Base-by-base conservation (phyloP, 2,113 vertebrate species). In the Diadophis punctatus region DNA sequence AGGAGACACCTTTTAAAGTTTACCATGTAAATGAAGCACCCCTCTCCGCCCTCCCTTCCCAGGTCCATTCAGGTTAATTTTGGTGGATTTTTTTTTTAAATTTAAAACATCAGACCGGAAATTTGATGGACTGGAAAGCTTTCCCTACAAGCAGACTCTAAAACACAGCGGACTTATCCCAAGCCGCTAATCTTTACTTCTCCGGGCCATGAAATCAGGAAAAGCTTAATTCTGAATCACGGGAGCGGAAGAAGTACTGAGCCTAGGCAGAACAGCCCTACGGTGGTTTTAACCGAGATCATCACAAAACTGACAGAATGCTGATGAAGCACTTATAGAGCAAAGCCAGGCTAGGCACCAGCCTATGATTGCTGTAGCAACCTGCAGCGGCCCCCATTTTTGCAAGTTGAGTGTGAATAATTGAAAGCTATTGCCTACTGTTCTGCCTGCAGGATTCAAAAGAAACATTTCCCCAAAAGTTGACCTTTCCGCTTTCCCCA, bases 401-500 rank as follows among this genome's bases (percentile, higher is more conserved):
- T 93, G 88, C 92, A 87, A 53, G 92, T 87, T 87, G 56, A 93
- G 88, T 87, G 92, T 93, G 90, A 90, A 93, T 93, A 90, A 90
- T 90, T 93, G 92, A 93, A 93, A 93, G 90, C 48, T 86, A 86
- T 86, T 93, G 88, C 88, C 92, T 90, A 86, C 92, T 86, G 88
- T 90, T 92, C 92, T 87, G 92, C 30, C 80, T 87, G 52, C 51
- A 34, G 91, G 39, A 89, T 68, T 89, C 49, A 74, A 89, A 92
- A 92, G 92, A 90, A 93, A 86, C 84, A 68, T 53, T 60, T 87
- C 48, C 46, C 84, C 84, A 39, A 30, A 60, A 46, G 23, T 51
- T 86, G 89, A 90, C 84, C 80, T 90, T 93, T 93, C 92, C 27
- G 25, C 56, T 2, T 85, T 84, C 52, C 80, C 80, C 55, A 52